Conservation (phyloP, 1,140 invertebrate species). For the Maniola jurtina region DNA sequence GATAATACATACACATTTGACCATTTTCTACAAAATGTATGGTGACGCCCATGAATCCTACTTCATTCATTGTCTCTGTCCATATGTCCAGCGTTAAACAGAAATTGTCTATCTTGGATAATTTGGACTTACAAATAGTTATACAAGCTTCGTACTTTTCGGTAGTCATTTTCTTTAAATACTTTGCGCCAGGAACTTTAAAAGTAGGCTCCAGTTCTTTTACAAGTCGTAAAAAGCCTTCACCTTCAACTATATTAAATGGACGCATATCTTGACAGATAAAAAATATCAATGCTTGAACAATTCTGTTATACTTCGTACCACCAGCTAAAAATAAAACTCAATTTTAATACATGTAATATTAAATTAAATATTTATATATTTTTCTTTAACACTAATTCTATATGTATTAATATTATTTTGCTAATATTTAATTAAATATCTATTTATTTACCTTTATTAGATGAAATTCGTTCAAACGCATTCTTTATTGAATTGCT, state of each 20-base stretch:
- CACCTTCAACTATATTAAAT: conserved; percentile 5
- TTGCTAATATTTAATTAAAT: conserved; percentile 16
- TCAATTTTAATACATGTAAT: too few species aligned
- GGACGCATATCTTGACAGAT: conserved; percentile 14
- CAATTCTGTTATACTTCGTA: conserved; percentile 4
- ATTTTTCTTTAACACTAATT: conserved; percentile 14
- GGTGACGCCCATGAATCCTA: conserved; percentile 33
- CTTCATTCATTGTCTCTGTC: conserved; percentile 37
- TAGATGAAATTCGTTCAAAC: conserved; percentile 27
- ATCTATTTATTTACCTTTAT: conserved; percentile 25
- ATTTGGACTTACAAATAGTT: conserved; percentile 14
- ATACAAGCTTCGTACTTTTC: too few species aligned
- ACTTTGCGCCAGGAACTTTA: conserved; percentile 14
- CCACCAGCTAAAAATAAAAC: conserved; percentile 1
- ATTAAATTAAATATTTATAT: conserved; percentile 18
- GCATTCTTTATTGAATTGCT: conserved; percentile 17
- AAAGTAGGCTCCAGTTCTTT: conserved; percentile 29
- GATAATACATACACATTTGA: neutral
- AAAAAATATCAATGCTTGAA: conserved; percentile 2
- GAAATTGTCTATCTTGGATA: conserved; percentile 33
- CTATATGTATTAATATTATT: conserved; percentile 9
- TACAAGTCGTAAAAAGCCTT: conserved; percentile 20
- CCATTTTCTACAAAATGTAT: conserved; percentile 34
- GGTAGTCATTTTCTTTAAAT: too few species aligned
- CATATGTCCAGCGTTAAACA: conserved; percentile 34